These are phyloP conservation scores for Temnothorax curvispinosus DNA, from an alignment of 1,140 invertebrate genomes.

Conservation along the genomic window DNA sequence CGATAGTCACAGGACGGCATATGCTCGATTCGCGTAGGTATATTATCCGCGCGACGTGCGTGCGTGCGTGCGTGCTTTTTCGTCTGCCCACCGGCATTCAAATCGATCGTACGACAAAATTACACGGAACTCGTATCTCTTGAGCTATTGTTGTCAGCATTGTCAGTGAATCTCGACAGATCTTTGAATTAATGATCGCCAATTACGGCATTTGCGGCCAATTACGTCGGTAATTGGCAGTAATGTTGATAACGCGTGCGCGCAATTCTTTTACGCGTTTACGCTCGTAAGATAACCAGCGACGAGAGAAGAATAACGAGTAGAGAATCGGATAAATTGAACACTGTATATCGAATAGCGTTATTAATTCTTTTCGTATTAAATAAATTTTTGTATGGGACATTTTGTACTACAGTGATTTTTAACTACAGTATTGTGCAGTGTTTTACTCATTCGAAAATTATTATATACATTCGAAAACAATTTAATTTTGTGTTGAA, in stretches of 20 bases:
- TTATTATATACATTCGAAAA: background rate
- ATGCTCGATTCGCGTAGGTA: conserved; percentile 50
- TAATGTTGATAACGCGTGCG: conserved; percentile 42
- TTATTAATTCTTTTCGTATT: background rate
- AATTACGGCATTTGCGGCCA: conserved; percentile 50
- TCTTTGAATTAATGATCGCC: conserved; percentile 57
- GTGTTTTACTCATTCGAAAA: background rate
- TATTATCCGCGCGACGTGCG: conserved; percentile 49
- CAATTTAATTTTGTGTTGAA: background rate
- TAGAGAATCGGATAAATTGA: background rate
- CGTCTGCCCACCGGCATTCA: conserved; percentile 43
- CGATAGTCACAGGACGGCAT: conserved; percentile 38
- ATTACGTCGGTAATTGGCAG: conserved; percentile 43
- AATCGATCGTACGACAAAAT: conserved; percentile 56
- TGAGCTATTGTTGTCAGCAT: conserved; percentile 52
- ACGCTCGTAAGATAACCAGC: background rate
- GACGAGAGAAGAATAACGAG: background rate
- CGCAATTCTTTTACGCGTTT: conserved; percentile 23
- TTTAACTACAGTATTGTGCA: background rate
- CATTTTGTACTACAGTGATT: background rate
- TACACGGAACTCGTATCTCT: conserved; percentile 47
- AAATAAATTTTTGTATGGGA: background rate
- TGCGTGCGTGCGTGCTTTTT: conserved; percentile 31
- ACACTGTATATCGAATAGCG: background rate
- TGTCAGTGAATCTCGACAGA: conserved; percentile 59